Percentiles rank a stretch among this genome's conserved stretches.
Conservation (phyloP, 2,797 vertebrate genomes). For the Oreonectes daqikongensis region DNA sequence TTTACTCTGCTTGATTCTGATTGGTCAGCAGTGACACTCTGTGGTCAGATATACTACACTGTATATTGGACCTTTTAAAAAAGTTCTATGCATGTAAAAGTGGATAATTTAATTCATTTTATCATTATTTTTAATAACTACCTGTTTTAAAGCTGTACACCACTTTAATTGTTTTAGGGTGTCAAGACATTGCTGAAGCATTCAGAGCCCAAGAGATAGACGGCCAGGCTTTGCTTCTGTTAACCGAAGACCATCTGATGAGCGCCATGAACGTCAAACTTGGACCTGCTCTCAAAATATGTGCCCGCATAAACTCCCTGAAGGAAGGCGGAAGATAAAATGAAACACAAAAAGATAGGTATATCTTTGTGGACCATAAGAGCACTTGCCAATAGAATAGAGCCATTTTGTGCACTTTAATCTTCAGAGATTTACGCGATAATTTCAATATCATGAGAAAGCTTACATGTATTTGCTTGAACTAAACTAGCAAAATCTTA, state of each 20-base stretch:
- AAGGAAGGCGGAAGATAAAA: slow-evolving; percentile 75
- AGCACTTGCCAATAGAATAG: slow-evolving; percentile 57
- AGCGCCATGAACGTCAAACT: slow-evolving; percentile 98
- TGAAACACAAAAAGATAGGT: slow-evolving; percentile 29
- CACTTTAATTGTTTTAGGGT: slow-evolving; percentile 74
- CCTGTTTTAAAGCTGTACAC: neutral
- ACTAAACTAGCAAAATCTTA: slow-evolving; percentile 60
- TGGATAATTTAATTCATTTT: too few species aligned
- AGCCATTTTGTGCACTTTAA: slow-evolving; percentile 65
- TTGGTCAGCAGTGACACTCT: neutral
- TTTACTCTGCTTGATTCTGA: neutral
- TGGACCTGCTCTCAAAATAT: slow-evolving; percentile 97
- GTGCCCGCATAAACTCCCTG: slow-evolving; percentile 95
- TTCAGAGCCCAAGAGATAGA: slow-evolving; percentile 98
- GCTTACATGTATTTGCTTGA: slow-evolving; percentile 59
- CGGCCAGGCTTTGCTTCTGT: slow-evolving; percentile 93
- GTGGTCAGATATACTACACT: neutral
- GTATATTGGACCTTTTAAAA: neutral
- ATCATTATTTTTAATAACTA: neutral
- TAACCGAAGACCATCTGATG: slow-evolving; percentile 98
- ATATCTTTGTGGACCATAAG: slow-evolving; percentile 47
- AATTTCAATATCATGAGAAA: slow-evolving; percentile 54
- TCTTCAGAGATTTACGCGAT: slow-evolving; percentile 58
- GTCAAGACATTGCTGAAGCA: slow-evolving; percentile 92
- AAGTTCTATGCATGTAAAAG: too few species aligned